These are phyloP conservation scores for Platycercus adscitus DNA, from an alignment of 2,113 vertebrate species.

Conservation along the genomic window DNA sequence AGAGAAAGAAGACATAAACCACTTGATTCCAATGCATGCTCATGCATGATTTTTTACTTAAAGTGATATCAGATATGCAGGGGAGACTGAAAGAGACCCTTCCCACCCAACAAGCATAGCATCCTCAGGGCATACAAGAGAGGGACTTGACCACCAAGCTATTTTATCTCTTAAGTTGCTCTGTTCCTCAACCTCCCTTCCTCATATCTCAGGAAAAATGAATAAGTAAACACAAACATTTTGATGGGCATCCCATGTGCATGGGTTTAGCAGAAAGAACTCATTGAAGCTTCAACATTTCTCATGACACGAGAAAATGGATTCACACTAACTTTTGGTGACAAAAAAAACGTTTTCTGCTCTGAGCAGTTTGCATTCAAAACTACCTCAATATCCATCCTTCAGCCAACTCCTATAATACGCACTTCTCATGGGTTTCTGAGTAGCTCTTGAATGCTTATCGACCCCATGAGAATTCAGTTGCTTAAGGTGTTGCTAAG, in stretches of 20 bases:
- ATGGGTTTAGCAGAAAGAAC: neutral
- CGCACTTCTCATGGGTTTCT: neutral
- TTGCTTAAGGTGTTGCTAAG: neutral
- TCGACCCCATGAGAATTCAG: neutral
- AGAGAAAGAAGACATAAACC: neutral
- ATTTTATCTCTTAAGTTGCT: neutral
- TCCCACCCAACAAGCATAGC: neutral
- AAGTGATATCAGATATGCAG: too few relatives aligned
- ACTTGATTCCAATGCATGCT: neutral
- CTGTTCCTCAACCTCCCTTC: neutral
- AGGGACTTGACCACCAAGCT: fast-evolving
- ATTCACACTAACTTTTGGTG: neutral
- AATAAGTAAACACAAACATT: neutral
- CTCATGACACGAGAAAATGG: neutral
- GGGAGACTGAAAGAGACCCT: neutral
- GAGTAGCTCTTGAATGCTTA: neutral
- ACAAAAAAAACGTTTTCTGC: neutral
- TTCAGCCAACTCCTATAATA: conserved; percentile 11
- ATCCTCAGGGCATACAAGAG: neutral
- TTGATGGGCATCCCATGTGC: neutral
- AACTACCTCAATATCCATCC: neutral
- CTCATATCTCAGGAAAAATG: neutral
- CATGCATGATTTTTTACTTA: neutral
- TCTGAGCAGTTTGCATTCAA: neutral
- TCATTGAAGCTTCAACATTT: neutral